Conservation (phyloP, 2,113 vertebrate genomes). For the Paralichthys olivaceus region DNA sequence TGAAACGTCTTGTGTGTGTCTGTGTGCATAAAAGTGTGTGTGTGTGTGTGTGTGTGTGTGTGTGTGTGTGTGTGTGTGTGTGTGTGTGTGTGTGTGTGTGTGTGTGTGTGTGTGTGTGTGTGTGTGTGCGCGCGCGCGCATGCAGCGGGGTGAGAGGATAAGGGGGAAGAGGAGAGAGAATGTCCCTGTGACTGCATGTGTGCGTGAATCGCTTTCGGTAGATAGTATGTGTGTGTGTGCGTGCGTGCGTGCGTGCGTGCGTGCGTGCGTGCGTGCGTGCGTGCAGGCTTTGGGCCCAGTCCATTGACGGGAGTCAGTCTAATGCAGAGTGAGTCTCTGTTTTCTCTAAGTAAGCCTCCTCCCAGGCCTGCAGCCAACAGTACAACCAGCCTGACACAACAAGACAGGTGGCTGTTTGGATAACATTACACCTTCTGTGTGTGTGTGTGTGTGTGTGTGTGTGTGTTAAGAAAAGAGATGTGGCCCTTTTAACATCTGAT, state of each 20-base stretch:
- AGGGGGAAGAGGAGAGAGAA: slow-evolving; percentile 23
- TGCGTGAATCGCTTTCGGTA: slow-evolving; percentile 25
- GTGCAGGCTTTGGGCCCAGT: slow-evolving; percentile 31
- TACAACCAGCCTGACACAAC: slow-evolving; percentile 74
- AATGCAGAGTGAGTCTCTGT: slow-evolving; percentile 74
- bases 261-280: slow-evolving; percentile 34
- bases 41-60: not conserved
- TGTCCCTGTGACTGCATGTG: slow-evolving; percentile 43
- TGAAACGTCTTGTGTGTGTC: not conserved
- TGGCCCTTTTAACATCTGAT: slow-evolving; percentile 38
- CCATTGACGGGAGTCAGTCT: slow-evolving; percentile 69
- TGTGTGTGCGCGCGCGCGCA: not conserved
- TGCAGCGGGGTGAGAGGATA: not conserved
- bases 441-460: slow-evolving; percentile 15
- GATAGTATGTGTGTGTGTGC: not conserved
- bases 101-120: not conserved
- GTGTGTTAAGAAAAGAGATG: not conserved
- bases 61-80: not conserved
- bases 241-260: slow-evolving; percentile 30
- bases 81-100: slow-evolving; percentile 4
- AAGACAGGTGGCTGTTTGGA: slow-evolving; percentile 77
- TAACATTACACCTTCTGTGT: slow-evolving; percentile 64
- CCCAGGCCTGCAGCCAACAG: slow-evolving; percentile 67
- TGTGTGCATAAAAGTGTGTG: slow-evolving; percentile 4
- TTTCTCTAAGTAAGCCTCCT: slow-evolving; percentile 72